A percentile compares a stretch with the other conserved stretches of the same genome.
These are phyloP conservation scores for Drosophila novamexicana DNA, from an alignment of 1,140 invertebrate genomes.

Conservation along the genomic window DNA sequence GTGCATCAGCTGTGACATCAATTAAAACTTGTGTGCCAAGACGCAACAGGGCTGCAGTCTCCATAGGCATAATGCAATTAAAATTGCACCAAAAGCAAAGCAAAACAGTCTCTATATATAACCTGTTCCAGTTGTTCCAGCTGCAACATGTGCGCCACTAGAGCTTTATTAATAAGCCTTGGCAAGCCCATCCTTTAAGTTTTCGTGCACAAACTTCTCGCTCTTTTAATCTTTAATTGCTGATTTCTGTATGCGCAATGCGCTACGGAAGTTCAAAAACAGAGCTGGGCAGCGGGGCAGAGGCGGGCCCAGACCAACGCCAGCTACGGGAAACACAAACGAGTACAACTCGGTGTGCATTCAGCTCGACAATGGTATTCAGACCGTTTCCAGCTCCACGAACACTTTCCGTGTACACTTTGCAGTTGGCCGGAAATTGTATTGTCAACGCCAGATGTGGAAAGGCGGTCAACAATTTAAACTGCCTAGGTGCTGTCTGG, in stretches of 20 bases:
- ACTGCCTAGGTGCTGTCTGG: neutral
- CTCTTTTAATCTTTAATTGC: slow-evolving; percentile 74
- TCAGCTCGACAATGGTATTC: slow-evolving; percentile 9
- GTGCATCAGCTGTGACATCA: slow-evolving; percentile 71
- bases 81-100: slow-evolving; percentile 54
- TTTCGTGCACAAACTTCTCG: slow-evolving; percentile 41
- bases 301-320: slow-evolving; percentile 3
- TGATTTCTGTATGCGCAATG: slow-evolving; percentile 63
- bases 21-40: slow-evolving; percentile 65
- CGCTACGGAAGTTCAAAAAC: slow-evolving; percentile 41
- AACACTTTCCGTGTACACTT: slow-evolving; percentile 45
- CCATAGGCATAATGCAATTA: slow-evolving; percentile 72
- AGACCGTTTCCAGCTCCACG: slow-evolving; percentile 16
- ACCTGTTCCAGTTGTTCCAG: slow-evolving; percentile 24
- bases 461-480: slow-evolving; percentile 34
- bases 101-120: slow-evolving; percentile 47
- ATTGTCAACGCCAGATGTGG: slow-evolving; percentile 74
- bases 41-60: slow-evolving; percentile 48
- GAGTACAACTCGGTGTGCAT: slow-evolving; percentile 37
- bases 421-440: slow-evolving; percentile 73
- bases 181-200: slow-evolving; percentile 1
- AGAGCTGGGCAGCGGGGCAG: slow-evolving; percentile 29
- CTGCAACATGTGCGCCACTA: slow-evolving; percentile 30
- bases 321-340: slow-evolving; percentile 55
- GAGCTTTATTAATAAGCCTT: slow-evolving; percentile 56